These are phyloP conservation scores for Borostomias antarcticus DNA, from an alignment of 2,797 vertebrate species.

Conservation along the genomic window DNA sequence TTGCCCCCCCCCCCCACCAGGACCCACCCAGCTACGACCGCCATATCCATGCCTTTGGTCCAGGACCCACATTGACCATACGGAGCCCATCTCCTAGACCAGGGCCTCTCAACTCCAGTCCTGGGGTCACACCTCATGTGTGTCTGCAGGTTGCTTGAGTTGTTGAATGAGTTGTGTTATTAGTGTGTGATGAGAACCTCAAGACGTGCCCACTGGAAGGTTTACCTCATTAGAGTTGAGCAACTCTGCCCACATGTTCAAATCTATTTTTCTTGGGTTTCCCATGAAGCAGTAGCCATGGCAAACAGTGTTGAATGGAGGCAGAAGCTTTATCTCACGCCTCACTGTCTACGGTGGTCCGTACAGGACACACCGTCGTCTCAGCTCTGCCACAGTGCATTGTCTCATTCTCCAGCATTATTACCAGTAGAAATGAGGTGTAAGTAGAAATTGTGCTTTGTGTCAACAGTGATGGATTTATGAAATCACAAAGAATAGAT, in stretches of 20 bases:
- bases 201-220: not conserved
- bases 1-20: not conserved
- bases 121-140: not conserved
- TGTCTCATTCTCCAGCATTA: not conserved
- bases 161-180: not conserved
- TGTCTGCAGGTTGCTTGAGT: conserved; percentile 1
- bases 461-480: conserved; percentile 3
- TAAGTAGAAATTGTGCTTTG: not conserved
- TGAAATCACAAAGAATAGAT: not conserved
- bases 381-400: not conserved
- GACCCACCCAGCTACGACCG: not conserved
- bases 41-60: conserved; percentile 9
- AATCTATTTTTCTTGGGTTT: not conserved
- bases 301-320: too few species aligned
- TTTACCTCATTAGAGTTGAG: not conserved
- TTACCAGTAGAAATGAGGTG: too few species aligned
- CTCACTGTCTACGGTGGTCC: conserved; percentile 11
- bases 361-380: conserved; percentile 16
- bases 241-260: not conserved
- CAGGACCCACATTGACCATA: not conserved
- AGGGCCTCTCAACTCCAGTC: not conserved
- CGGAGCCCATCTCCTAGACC: not conserved
- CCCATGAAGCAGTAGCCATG: not conserved
- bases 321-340: conserved; percentile 44
- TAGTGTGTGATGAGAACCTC: not conserved